Base-by-base conservation (phyloP, 2,888 invertebrate genomes). In the Eumacrocentrus americanus region DNA sequence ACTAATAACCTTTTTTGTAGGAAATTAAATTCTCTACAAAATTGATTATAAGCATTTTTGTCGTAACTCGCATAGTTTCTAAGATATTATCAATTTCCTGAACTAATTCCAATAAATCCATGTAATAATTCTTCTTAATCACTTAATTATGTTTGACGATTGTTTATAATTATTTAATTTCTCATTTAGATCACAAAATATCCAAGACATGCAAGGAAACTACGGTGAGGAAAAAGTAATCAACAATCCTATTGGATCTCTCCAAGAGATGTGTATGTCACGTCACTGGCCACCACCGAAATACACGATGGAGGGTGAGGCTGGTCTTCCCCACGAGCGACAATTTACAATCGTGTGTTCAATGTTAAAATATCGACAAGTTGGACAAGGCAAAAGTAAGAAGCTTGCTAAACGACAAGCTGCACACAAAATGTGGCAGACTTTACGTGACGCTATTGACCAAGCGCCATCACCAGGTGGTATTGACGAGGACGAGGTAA, bases 331-430 rank as follows among this genome's bases (percentile, higher is more conserved):
- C 0, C 97, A 97, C 77, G 96, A 96, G 80, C 87, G 95, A 38
- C 91, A 94, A 69, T 98, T 98, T 78, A 93, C 95, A 0, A 95
- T 97, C 73, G 89, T 92, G 2, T 97, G 98, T 78, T 90, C 90
- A 56, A 90, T 97, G 70, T 84, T 94, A 69, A 94, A 92, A 72
- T 90, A 91, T 71, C 88, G 89, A 22, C 95, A 96, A 82, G 84
- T 90, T 35, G 94, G 94, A 51, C 90, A 89, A 37, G 97, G 96
- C 12, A 95, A 96, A 77, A 96, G 95, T 53, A 98, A 98, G 84
- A 98, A 98, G 81, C 85, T 95, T 52, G 97, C 98, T 2, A 98
- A 98, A 82, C 86, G 97, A n/a, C 89, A 93, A 79, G 97, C 98
- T 0, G 98, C 98, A 1, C 91, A 93, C 77, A 92, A 93, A 80